Evolutionary conservation across 1,140 invertebrate species (phyloP).

Genomic region (Ceratoteleas bidentatus): DNA sequence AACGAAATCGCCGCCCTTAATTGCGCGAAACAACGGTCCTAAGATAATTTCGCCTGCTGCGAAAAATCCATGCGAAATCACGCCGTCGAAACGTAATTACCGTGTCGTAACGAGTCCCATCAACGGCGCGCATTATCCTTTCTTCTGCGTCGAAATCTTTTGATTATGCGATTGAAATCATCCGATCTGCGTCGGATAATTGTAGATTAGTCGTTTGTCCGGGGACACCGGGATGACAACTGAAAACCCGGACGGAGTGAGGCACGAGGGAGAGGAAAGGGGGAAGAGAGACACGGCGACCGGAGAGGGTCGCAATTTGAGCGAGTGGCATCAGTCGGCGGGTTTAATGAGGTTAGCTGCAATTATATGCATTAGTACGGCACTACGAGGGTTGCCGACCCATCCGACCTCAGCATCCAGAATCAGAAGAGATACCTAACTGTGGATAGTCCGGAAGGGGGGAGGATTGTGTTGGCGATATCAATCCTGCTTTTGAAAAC

Average conservation of each 20-base stretch:
- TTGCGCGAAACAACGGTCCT: constrained; percentile 33
- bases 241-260: constrained; percentile 34
- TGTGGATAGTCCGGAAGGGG: constrained; percentile 52
- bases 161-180: constrained; percentile 64
- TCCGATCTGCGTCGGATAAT: constrained; percentile 58
- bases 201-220: constrained; percentile 53
- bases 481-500: too few relatives aligned
- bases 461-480: neutral
- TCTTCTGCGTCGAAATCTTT: constrained; percentile 46
- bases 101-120: constrained; percentile 23
- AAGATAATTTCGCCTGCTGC: constrained; percentile 26
- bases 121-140: constrained; percentile 38
- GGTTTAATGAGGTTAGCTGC: constrained; percentile 80
- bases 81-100: constrained; percentile 51
- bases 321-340: constrained; percentile 76
- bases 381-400: constrained; percentile 71
- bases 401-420: constrained; percentile 69
- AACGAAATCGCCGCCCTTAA: constrained; percentile 27
- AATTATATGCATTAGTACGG: constrained; percentile 80
- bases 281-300: constrained; percentile 41
- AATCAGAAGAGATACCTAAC: constrained; percentile 64
- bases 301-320: constrained; percentile 72
- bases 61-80: constrained; percentile 49
- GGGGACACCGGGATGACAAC: constrained; percentile 33
- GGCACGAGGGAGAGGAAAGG: constrained; percentile 2